A percentile compares a stretch with the other conserved stretches of the same genome.
These are phyloP conservation scores for Toxotes lorentzi DNA, from an alignment of 2,797 vertebrate species.

Conservation along the genomic window DNA sequence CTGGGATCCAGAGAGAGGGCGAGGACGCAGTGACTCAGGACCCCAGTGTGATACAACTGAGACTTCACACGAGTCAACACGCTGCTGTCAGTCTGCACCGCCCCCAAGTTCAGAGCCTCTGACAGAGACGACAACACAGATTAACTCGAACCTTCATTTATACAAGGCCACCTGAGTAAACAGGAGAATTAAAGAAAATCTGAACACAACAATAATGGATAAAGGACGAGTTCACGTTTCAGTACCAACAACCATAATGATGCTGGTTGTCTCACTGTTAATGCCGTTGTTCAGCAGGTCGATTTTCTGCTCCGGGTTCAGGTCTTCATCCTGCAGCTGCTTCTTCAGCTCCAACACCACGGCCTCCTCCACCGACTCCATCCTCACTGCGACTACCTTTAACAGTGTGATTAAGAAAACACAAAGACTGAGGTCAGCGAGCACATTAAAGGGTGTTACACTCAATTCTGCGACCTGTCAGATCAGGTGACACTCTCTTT, in stretches of 20 bases:
- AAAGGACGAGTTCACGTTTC: no score
- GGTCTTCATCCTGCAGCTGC: constrained; percentile 47
- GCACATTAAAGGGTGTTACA: no score
- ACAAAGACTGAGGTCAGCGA: neutral
- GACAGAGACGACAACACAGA: neutral
- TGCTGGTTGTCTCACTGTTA: constrained; percentile 36
- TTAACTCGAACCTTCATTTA: neutral
- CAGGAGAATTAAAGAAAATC: no score
- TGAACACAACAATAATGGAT: no score
- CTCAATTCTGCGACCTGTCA: neutral
- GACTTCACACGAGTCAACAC: constrained; percentile 46
- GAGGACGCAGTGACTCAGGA: constrained; percentile 58
- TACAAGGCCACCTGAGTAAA: no score
- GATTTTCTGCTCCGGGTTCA: constrained; percentile 45
- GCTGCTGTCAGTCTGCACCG: constrained; percentile 5
- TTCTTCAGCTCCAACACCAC: constrained; percentile 54
- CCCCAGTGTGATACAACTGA: constrained; percentile 50
- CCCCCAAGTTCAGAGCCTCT: constrained; percentile 56
- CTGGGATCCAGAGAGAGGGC: constrained; percentile 36
- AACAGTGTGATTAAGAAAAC: neutral
- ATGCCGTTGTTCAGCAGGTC: constrained; percentile 45
- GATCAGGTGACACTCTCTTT: no score
- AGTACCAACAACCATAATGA: neutral
- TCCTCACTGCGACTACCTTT: neutral
- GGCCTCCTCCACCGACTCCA: constrained; percentile 18